Evolutionary conservation across 1,140 invertebrate species (phyloP), one percentile per base, ranked within the genome.

Genomic region (Harlomillsia oculata): DNA sequence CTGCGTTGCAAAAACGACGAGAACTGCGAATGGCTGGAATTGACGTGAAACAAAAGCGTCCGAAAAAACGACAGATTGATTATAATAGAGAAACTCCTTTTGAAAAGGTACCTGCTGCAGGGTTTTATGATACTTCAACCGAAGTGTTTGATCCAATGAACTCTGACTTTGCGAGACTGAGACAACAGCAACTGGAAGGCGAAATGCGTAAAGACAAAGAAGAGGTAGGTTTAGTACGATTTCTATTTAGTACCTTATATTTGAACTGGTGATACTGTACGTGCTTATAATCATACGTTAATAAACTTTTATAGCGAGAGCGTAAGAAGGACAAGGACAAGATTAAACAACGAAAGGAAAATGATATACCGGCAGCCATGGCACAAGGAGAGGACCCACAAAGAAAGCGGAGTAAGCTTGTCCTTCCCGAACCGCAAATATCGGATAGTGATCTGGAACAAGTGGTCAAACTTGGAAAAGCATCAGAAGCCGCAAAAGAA

Each of bases 1-100:
- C 97, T 28, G 89, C 95, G 1, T 71, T 99, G 39, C 97, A 99
- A 70, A 99, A 99, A 71, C 78, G 94, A 14, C 75, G 97, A 50
- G 96, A 99, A 73, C 75, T 99, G 5, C 80, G 93, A 69, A 96
- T 96, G 66, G 97, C 96, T 37, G 97, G 97, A n/a, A 98, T 99
- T 67, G 82, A 83, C 45, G 78, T 89, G 0, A 78, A 78, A 14
- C 74, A 79, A 14, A 82, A 85, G 63, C 85, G 85, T 65, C 82
- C 81, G 61, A 72, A 77, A 11, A 90, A 90, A 69, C 80, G 85
- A 13, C 87, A 91, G 5, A 87, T 99, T 9, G 92, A 99, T 73
- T 99, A 99, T 71, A 99, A 98, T 75, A 81, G 84, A 0, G 97
- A 99, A 75, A 90, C 99, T 67, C 93, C 95, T 1, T 98, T 98